A percentile compares a stretch with the other conserved stretches of the same genome.
phyloP scores from a whole-genome alignment of 2,888 invertebrate species.

The Epistrophe grossulariae region DNA sequence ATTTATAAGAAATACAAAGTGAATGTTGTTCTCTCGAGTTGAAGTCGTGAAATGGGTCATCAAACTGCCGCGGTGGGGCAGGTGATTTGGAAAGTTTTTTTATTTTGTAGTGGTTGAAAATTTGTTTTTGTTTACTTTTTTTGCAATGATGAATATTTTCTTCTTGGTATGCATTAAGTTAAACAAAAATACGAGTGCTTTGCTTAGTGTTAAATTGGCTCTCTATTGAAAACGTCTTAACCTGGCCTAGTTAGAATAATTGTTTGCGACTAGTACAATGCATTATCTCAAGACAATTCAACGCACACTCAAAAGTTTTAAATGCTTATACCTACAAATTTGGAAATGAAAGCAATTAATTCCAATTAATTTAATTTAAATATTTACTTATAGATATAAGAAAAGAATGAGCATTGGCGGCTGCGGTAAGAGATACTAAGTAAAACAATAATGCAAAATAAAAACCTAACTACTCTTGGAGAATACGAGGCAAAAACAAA shows the following conservation, averaged over 20 bases:
- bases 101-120: constrained; percentile 12
- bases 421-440: not conserved
- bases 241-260: constrained; percentile 19
- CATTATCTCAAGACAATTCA: constrained; percentile 20
- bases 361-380: constrained; percentile 47
- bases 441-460: constrained; percentile 1
- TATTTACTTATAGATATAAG: not conserved
- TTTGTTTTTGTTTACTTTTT: constrained; percentile 34
- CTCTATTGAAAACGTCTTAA: constrained; percentile 35
- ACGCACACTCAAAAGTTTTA: not conserved
- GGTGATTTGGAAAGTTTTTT: constrained; percentile 65
- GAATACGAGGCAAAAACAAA: constrained; percentile 7
- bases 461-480: constrained; percentile 14
- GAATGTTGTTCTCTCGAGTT: constrained; percentile 49
- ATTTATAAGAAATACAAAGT: constrained; percentile 42
- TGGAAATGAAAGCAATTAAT: constrained; percentile 44
- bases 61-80: constrained; percentile 10
- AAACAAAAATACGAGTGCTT: not conserved
- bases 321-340: constrained; percentile 2
- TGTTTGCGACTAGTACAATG: constrained; percentile 12
- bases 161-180: constrained; percentile 20
- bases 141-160: constrained; percentile 7
- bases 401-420: not conserved
- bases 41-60: constrained; percentile 58
- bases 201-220: constrained; percentile 29